Evolutionary conservation across 1,140 invertebrate species (phyloP), one percentile per base, ranked within the genome.

Genomic region (Zophobas morio): DNA sequence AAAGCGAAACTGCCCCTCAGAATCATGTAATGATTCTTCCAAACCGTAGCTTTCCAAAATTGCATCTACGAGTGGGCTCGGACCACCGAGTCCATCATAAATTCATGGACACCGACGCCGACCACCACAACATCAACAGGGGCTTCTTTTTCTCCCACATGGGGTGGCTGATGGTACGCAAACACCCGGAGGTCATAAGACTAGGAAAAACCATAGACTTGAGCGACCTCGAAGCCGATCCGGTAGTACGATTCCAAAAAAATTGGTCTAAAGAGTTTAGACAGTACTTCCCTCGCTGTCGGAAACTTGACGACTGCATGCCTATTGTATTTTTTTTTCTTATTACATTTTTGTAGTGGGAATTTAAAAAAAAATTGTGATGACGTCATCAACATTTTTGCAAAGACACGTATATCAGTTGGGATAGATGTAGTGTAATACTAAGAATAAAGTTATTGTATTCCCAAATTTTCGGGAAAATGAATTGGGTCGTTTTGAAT

Each of bases 41-140:
- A 74, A 80, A 92, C 91, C 2, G 87, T 92, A 46, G 91, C 94
- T 39, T 2, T 78, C 20, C 92, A 96, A 88, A 94, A 88, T 91
- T 47, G 70, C 78, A 90, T 93, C 40, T 93, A 92, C 82, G 92
- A 93, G 82, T 93, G 92, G 92, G 92, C 0, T 88, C 92, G 49
- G 96, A 97, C 85, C 96, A 97, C 84, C 89, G 96, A 5, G 49
- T n/a, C 49, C 49, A 51, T 51, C 49, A 51, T n/a, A 51, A 51
- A n/a, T 51, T 51, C 49, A 51, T n/a, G 1, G 49, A 51, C n/a
- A 51, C 49, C 2, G 49, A 51, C n/a, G 49, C 49, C 3, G 49
- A 77, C 0, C 95, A 96, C 84, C 95, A 96, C 83, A 96, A 96
- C 85, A 96, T 93, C 85, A 94, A 94, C 60, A 87, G 95, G 78